phyloP scores from a whole-genome alignment of 1,140 invertebrate species.

The Mylabris phalerata region DNA sequence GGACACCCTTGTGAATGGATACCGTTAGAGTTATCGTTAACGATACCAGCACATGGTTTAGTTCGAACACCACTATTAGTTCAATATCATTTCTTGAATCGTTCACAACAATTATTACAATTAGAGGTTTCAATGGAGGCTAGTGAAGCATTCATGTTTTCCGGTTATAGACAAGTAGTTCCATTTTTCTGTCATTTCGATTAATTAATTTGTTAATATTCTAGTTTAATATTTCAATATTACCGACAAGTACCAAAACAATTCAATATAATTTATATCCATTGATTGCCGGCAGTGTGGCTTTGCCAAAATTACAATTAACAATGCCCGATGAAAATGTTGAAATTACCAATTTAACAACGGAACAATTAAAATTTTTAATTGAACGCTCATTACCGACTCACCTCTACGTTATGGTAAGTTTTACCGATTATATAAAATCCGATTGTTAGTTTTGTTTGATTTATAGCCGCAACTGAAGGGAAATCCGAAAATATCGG shows the following conservation, averaged over 20 bases:
- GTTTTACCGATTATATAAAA: conserved; percentile 1
- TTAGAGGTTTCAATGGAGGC: conserved; percentile 70
- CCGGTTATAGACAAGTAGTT: conserved; percentile 77
- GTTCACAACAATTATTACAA: conserved; percentile 62
- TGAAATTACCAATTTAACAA: conserved; percentile 43
- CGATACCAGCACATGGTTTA: conserved; percentile 65
- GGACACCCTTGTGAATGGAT: conserved; percentile 57
- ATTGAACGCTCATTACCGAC: conserved; percentile 51
- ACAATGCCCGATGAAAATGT: conserved; percentile 46
- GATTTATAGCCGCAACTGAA: conserved; percentile 35
- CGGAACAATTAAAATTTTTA: conserved; percentile 39
- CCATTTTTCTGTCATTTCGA: background rate
- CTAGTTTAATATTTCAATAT: conserved; percentile 56
- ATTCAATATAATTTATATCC: conserved; percentile 69
- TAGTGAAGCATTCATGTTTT: conserved; percentile 83
- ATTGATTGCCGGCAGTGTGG: conserved; percentile 60
- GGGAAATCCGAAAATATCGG: conserved; percentile 22
- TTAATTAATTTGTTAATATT: conserved; percentile 25
- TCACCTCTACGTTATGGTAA: conserved; percentile 55
- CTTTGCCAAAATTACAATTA: conserved; percentile 59
- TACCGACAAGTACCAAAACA: conserved; percentile 54
- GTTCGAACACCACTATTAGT: conserved; percentile 63
- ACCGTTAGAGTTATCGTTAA: conserved; percentile 63
- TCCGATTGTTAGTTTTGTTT: background rate
- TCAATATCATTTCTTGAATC: conserved; percentile 66